phyloP scores from a whole-genome alignment of 2,113 vertebrate genomes.

The Melanocharis versteri region DNA sequence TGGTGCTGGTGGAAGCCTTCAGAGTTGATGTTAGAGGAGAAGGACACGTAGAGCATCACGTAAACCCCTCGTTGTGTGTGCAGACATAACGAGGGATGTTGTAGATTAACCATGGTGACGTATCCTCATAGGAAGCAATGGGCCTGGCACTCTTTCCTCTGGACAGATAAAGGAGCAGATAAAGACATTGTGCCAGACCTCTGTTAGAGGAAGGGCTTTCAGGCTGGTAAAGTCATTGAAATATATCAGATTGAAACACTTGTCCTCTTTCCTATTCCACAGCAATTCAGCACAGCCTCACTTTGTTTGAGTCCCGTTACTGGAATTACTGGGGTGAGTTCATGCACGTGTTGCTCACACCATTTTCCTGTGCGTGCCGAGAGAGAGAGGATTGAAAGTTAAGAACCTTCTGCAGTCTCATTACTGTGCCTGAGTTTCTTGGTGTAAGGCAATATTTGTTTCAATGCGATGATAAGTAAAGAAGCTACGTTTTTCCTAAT shows the following conservation, averaged over 20 bases:
- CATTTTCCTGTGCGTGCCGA: neutral
- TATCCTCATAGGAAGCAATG: conserved; percentile 26
- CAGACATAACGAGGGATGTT: neutral
- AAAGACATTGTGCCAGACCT: conserved; percentile 28
- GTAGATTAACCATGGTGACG: neutral
- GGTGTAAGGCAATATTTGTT: neutral
- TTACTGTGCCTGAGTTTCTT: neutral
- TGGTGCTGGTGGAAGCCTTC: neutral
- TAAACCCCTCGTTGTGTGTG: neutral
- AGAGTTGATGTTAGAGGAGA: neutral
- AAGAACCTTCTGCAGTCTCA: neutral
- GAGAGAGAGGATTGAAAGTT: neutral
- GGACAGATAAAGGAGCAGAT: conserved; percentile 22
- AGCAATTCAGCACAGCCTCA: neutral
- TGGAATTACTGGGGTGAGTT: neutral
- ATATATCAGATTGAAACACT: conserved; percentile 35
- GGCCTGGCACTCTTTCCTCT: conserved; percentile 51
- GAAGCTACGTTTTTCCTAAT: neutral
- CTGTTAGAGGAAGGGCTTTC: conserved; percentile 14
- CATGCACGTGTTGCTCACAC: neutral
- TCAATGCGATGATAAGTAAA: neutral
- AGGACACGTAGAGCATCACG: neutral
- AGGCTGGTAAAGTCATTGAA: conserved; percentile 23
- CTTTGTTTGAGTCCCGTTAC: neutral
- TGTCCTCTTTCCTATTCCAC: neutral